Conservation (phyloP, 30 jellyfish, hydroid and myxozoan species). For the Cassiopea andromeda region DNA sequence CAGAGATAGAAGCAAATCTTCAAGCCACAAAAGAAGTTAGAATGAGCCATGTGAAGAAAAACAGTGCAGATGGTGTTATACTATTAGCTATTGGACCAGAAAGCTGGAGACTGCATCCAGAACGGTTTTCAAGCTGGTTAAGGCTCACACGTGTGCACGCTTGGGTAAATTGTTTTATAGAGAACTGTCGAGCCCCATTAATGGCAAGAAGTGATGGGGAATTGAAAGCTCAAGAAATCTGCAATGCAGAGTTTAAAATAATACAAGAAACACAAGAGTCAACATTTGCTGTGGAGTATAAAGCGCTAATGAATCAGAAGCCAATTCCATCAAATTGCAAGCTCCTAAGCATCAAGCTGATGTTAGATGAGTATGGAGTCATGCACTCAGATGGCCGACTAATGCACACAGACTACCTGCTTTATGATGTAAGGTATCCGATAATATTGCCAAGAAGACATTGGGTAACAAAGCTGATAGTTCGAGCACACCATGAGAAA, state of each 20-base stretch:
- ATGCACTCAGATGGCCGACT: not conserved
- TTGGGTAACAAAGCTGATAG: constrained; percentile 48
- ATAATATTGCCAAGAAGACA: constrained; percentile 49
- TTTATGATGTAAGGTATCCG: constrained; percentile 52
- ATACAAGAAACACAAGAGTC: not conserved
- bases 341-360: not conserved
- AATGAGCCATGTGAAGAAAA: not conserved
- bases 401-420: not conserved
- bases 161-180: not conserved
- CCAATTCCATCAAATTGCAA: not conserved
- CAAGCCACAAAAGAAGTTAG: not conserved
- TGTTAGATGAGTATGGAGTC: not conserved
- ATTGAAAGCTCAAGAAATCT: constrained; percentile 46
- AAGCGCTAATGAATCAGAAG: not conserved
- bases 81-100: not conserved
- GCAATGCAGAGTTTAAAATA: no score
- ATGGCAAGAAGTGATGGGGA: constrained; percentile 27
- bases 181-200: not conserved
- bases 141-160: not conserved
- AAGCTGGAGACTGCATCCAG: constrained; percentile 1
- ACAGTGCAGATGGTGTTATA: not conserved
- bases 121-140: constrained; percentile 9
- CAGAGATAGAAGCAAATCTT: not conserved
- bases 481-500: not conserved
- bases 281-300: not conserved